Evolutionary conservation across 1,140 invertebrate species (phyloP), one percentile per base, ranked within the genome.

Genomic region (Nasonia longicornis): DNA sequence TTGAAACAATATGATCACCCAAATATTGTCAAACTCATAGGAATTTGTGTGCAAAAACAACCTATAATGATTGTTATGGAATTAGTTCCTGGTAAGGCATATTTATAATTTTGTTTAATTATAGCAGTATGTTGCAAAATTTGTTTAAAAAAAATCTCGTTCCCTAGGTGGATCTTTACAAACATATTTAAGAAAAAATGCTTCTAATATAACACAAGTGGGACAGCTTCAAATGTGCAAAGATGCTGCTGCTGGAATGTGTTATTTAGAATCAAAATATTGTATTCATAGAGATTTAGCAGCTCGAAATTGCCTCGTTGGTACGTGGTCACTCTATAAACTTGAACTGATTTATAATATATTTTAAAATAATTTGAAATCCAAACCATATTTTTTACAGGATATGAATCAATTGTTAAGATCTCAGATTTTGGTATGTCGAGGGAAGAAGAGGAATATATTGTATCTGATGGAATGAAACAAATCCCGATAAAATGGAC

Each of bases 51-150:
- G 71, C 97, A 98, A 88, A 98, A 98, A 87, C 97, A 99, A 86
- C 98, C 98, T 0, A 98, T 99, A 73, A 99, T 99, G 98, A 99
- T 99, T 87, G 97, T 99, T 29, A 98, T 99, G 97, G 98, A 99
- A 91, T 92, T 98, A 77, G 97, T 98, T n/a, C 94, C 95, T 84
- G 97, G 97, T 96, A 89, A 88, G 85, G 6, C 16, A 73, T 48
- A 64, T 16, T 75, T 64, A 77, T 58, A 81, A 80, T 70, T 64
- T 73, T 73, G 52, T 81, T 81, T 26, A 26, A 80, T 11, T 42
- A 77, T 63, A 64, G 11, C 16, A 22, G 20, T 66, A 77, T 31
- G 45, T 22, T 26, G 0, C 12, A 58, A 26, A 8, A 64, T 73
- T 48, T 29, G 52, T 52, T 22, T 77, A 4, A 35, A 20, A 78